Percentiles rank a stretch among this genome's conserved stretches.
phyloP scores from a whole-genome alignment of 2,113 vertebrate genomes.

The Hemichromis elongatus region DNA sequence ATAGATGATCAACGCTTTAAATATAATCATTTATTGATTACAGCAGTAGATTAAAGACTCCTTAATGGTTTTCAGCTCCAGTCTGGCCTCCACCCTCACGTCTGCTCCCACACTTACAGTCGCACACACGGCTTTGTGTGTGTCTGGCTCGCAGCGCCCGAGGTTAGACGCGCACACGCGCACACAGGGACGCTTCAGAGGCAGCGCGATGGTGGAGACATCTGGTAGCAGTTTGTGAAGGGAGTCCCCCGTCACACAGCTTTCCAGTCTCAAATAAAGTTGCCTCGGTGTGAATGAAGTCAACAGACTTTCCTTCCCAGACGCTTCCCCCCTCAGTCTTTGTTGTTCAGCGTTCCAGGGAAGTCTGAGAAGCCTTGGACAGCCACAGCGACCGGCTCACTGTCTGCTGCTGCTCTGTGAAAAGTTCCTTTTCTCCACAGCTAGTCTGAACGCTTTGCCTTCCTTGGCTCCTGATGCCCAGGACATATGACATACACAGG shows the following conservation, averaged over 20 bases:
- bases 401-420: neutral
- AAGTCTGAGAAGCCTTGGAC: neutral
- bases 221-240: constrained; percentile 49
- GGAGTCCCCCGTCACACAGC: constrained; percentile 34
- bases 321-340: neutral
- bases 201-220: neutral
- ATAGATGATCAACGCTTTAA: neutral
- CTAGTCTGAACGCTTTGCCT: neutral
- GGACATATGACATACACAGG: neutral
- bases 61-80: constrained; percentile 12
- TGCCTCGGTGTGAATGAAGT: neutral
- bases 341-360: neutral
- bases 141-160: constrained; percentile 12
- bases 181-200: constrained; percentile 22
- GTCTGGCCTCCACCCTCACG: neutral
- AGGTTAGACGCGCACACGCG: neutral
- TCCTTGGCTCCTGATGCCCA: neutral
- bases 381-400: neutral
- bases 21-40: neutral
- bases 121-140: constrained; percentile 18
- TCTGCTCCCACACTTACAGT: constrained; percentile 39
- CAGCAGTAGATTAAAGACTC: constrained; percentile 2
- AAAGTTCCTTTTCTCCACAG: neutral
- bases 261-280: neutral
- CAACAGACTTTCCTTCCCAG: constrained; percentile 12